Percentiles rank a stretch among this genome's conserved stretches.
Conservation (phyloP, 37 sponge, comb jelly and placozoan genomes). For the Agelas oroides region DNA sequence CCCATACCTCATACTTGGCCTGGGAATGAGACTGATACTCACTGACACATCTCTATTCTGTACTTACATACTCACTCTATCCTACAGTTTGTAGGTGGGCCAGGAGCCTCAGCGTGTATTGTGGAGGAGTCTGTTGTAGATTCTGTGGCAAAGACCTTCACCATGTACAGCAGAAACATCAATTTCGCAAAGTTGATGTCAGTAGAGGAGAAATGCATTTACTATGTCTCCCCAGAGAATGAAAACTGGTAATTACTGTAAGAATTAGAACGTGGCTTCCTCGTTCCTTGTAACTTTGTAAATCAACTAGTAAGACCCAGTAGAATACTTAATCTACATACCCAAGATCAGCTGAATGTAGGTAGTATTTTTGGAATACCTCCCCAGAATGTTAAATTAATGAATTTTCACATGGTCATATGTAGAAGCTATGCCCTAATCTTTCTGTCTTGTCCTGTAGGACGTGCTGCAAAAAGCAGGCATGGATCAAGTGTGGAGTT, state of each 20-base stretch:
- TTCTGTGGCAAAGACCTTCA: constrained; percentile 55
- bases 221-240: constrained; percentile 68
- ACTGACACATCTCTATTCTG: too few species aligned
- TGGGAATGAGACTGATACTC: too few species aligned
- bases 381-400: too few species aligned
- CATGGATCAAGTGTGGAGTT: constrained; percentile 81
- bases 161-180: constrained; percentile 84
- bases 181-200: constrained; percentile 64
- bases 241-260: constrained; percentile 68
- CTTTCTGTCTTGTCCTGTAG: constrained; percentile 31
- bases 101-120: constrained; percentile 45
- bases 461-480: constrained; percentile 78
- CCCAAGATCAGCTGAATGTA: background rate
- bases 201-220: constrained; percentile 84
- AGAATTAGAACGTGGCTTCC: background rate
- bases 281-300: background rate
- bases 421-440: too few species aligned
- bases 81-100: constrained; percentile 42
- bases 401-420: too few species aligned
- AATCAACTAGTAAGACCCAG: background rate
- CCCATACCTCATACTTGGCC: too few species aligned
- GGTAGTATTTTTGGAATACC: too few species aligned
- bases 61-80: too few species aligned
- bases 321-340: background rate
- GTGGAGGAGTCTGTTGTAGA: constrained; percentile 88